Evolutionary conservation across 64 coral and sea anemone species (phyloP).

Genomic region (Platygyra sinensis): DNA sequence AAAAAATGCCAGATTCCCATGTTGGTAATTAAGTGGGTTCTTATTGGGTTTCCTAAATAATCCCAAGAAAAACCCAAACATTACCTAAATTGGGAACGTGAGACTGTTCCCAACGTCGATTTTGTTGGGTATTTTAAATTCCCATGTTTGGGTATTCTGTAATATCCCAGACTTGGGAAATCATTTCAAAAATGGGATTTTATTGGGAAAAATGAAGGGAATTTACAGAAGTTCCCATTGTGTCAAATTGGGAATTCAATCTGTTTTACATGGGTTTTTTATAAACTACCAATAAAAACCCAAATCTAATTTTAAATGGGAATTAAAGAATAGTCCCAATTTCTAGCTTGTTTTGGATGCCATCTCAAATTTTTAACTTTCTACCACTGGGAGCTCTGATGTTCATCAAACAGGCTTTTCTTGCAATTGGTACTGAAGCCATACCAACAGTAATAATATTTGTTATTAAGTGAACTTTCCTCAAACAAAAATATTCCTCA

Average conservation of each 20-base stretch:
- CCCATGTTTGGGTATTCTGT: constrained; percentile 56
- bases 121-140: constrained; percentile 58
- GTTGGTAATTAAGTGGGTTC: constrained; percentile 25
- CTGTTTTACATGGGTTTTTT: too few species aligned
- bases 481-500: neutral
- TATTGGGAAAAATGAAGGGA: neutral
- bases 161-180: constrained; percentile 45
- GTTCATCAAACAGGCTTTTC: neutral
- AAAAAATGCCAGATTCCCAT: constrained; percentile 23
- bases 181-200: constrained; percentile 47
- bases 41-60: constrained; percentile 22
- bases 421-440: constrained; percentile 10
- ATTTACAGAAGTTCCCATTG: too few species aligned
- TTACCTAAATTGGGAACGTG: constrained; percentile 36
- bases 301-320: neutral
- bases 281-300: too few species aligned
- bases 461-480: neutral
- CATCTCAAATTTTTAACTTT: neutral
- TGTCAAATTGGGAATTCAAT: too few species aligned
- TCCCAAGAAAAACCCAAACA: constrained; percentile 23
- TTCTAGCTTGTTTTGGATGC: neutral
- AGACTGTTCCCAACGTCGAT: constrained; percentile 60
- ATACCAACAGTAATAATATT: too few species aligned
- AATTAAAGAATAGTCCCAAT: neutral
- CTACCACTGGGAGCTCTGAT: neutral